These are phyloP conservation scores for Plectropomus leopardus DNA, from an alignment of 2,113 vertebrate genomes.

Conservation along the genomic window DNA sequence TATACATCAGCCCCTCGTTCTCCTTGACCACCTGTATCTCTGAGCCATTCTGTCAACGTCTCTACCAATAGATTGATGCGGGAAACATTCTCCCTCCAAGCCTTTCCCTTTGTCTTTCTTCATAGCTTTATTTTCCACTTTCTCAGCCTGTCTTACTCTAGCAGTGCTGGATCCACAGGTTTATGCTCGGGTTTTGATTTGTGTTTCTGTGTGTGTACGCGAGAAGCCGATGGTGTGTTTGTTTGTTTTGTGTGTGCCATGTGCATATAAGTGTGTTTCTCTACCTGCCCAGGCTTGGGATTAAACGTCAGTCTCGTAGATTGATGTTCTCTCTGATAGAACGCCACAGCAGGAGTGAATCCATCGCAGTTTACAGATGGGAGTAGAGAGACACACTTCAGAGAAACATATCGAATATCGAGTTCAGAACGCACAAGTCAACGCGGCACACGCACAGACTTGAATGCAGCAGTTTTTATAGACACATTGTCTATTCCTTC, in stretches of 20 bases:
- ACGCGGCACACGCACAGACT: background rate
- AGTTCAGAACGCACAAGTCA: slow-evolving; percentile 14
- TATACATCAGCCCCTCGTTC: slow-evolving; percentile 67
- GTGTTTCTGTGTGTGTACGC: slow-evolving; percentile 33
- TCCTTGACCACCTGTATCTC: slow-evolving; percentile 67
- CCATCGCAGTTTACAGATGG: slow-evolving; percentile 60
- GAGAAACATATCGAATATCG: slow-evolving; percentile 30
- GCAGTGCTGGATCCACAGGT: slow-evolving; percentile 34
- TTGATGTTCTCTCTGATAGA: slow-evolving; percentile 84
- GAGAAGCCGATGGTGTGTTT: background rate
- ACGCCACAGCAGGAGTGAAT: slow-evolving; percentile 69
- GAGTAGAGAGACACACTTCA: slow-evolving; percentile 64
- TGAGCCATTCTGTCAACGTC: slow-evolving; percentile 63
- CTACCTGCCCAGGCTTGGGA: slow-evolving; percentile 78
- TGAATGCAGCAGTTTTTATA: slow-evolving; percentile 1
- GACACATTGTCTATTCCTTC: background rate
- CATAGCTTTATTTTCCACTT: slow-evolving; percentile 46
- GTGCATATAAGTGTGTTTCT: slow-evolving; percentile 50
- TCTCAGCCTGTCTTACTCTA: slow-evolving; percentile 22
- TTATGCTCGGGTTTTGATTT: slow-evolving; percentile 36
- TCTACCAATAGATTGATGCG: slow-evolving; percentile 44
- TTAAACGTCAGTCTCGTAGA: slow-evolving; percentile 86
- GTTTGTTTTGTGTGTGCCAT: slow-evolving; percentile 29
- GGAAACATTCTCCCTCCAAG: slow-evolving; percentile 42
- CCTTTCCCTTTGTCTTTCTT: slow-evolving; percentile 28